Evolutionary conservation across 2,888 invertebrate genomes (phyloP), one percentile per base, ranked within the genome.

Genomic region (Anticlea derivata): DNA sequence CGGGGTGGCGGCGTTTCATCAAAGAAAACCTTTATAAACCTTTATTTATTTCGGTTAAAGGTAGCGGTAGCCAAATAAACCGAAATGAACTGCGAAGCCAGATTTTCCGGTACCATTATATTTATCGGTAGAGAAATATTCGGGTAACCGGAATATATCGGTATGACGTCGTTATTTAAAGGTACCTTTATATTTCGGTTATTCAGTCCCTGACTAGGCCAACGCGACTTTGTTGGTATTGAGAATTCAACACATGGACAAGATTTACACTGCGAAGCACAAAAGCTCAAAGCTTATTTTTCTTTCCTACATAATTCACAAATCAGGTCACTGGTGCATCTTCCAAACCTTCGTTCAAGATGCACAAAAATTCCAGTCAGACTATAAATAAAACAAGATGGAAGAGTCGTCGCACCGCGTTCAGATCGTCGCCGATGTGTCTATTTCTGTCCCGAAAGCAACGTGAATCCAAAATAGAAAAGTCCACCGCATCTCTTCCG

Each of bases 391-490:
- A 70, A 70, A 54, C n/a, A 61, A 66, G 55, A 72, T 75, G 69
- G 75, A 75, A 66, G 68, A 70, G 65, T 62, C 70, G 69, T 45
- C 68, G 72, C 66, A 66, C 63, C 68, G 60, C 66, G 65, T 68
- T 59, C 68, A 70, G 66, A 68, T 35, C 78, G 83, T 80, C 81
- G 75, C 75, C 76, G 66, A 65, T 58, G 81, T 80, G 83, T 85
- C 87, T 90, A 90, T 90, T 90, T 90, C 78, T 61, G 89, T 85
- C 77, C 66, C 52, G 59, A 63, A 71, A 77, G 77, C 70, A 74
- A 73, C 75, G 74, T 52, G 76, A 72, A 73, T 80, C 84, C 75
- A 73, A 90, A 90, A 90, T 90, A 90, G 89, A 88, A 87, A 86
- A 88, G 85, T 85, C 83, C 78, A 80, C 75, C 68, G 75, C 75